These are phyloP conservation scores for Diphyllodes magnificus DNA, from an alignment of 2,113 vertebrate genomes.

Conservation along the genomic window DNA sequence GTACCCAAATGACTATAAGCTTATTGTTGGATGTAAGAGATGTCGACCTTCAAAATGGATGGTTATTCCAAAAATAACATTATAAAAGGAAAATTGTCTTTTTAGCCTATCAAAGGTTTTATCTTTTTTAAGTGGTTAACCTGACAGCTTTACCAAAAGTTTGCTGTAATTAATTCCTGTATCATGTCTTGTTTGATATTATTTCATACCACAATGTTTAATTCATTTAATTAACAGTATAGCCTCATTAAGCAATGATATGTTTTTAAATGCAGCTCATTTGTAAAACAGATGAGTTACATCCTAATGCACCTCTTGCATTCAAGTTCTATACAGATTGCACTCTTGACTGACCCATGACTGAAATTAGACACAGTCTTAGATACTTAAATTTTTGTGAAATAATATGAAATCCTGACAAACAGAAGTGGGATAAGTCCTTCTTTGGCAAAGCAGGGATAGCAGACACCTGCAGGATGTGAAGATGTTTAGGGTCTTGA, in stretches of 20 bases:
- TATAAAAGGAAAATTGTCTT: conserved; percentile 20
- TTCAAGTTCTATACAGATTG: background rate
- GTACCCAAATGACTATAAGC: background rate
- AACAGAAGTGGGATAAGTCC: background rate
- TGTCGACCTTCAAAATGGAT: background rate
- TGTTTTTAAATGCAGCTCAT: conserved; percentile 33
- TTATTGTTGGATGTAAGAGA: background rate
- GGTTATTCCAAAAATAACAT: conserved; percentile 31
- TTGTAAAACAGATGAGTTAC: conserved; percentile 20
- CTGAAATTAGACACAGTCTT: background rate
- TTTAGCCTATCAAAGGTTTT: conserved; percentile 23
- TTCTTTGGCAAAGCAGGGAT: background rate
- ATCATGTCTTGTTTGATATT: conserved; percentile 39
- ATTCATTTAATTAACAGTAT: conserved; percentile 50
- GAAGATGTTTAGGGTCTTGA: background rate
- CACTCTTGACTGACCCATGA: background rate
- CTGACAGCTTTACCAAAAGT: conserved; percentile 27
- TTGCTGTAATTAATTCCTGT: conserved; percentile 36
- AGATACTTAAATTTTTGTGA: background rate
- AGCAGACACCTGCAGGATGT: background rate
- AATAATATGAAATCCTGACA: background rate
- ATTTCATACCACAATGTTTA: conserved; percentile 40
- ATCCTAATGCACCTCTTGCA: background rate
- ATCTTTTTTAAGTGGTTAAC: conserved; percentile 4
- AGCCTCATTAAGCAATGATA: conserved; percentile 22